A percentile compares a stretch with the other conserved stretches of the same genome.
phyloP scores from a whole-genome alignment of 1,140 invertebrate genomes.

The Mamestra configurata region DNA sequence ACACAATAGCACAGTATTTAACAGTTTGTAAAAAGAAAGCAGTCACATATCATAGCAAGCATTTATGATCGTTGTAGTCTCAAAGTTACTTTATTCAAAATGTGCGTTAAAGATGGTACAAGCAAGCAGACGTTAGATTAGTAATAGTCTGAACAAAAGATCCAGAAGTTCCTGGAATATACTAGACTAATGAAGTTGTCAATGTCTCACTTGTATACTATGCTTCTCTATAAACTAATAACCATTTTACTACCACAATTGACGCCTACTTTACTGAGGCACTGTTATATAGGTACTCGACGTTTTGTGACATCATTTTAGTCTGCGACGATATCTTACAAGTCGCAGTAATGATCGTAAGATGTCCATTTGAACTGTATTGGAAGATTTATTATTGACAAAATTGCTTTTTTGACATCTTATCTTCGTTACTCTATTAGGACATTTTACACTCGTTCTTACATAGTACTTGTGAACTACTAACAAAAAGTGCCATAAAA shows the following conservation, averaged over 20 bases:
- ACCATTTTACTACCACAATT: slow-evolving; percentile 10
- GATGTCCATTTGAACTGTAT: background rate
- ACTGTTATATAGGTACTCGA: slow-evolving; percentile 21
- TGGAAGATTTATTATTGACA: background rate
- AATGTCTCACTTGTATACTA: slow-evolving; percentile 20
- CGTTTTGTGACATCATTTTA: background rate
- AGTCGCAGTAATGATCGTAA: background rate
- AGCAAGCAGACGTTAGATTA: background rate
- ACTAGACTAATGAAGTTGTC: background rate
- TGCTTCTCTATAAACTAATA: background rate
- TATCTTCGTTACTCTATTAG: background rate
- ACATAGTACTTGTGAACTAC: slow-evolving; percentile 20
- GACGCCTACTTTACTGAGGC: slow-evolving; percentile 16
- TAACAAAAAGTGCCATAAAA: slow-evolving; percentile 45
- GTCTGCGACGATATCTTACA: background rate
- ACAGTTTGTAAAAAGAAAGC: slow-evolving; percentile 69
- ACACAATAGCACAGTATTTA: slow-evolving; percentile 63
- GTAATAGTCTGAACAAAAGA: background rate
- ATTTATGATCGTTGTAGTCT: slow-evolving; percentile 65
- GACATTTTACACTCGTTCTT: background rate
- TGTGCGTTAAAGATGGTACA: slow-evolving; percentile 42
- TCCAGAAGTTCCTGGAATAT: background rate
- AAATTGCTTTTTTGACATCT: background rate
- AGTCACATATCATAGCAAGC: slow-evolving; percentile 70
- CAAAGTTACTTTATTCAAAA: slow-evolving; percentile 53